A percentile compares a stretch with the other conserved stretches of the same genome.
Evolutionary conservation across 2,888 invertebrate genomes (phyloP).

Genomic region (Drosophila sordidula): DNA sequence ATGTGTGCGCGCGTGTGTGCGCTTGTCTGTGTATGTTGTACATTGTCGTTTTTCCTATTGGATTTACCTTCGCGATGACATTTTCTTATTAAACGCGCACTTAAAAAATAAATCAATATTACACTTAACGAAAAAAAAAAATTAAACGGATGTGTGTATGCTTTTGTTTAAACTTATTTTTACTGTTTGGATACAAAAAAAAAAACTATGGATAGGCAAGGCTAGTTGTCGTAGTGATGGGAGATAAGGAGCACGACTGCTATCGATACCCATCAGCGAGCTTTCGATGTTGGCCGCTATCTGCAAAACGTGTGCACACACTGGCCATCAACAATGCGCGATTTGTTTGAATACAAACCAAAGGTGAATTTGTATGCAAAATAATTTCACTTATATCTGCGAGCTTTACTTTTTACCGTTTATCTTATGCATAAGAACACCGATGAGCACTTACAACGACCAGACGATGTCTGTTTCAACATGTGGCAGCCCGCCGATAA

Average conservation of each 20-base stretch:
- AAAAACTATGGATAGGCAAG: constrained; percentile 70
- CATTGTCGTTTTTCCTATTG: constrained; percentile 69
- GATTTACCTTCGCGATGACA: constrained; percentile 84
- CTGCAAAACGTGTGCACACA: constrained; percentile 27
- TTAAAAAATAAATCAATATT: constrained; percentile 73
- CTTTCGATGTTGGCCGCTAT: constrained; percentile 13
- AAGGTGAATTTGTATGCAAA: too few relatives aligned
- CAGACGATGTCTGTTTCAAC: neutral
- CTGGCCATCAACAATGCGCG: constrained; percentile 11
- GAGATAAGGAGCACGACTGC: constrained; percentile 47
- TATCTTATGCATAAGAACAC: neutral
- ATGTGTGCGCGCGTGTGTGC: constrained; percentile 20
- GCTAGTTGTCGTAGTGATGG: constrained; percentile 63
- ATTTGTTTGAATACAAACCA: constrained; percentile 3
- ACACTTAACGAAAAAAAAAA: constrained; percentile 76
- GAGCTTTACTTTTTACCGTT: fast-evolving
- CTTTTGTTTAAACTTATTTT: constrained; percentile 73
- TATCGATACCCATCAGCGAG: constrained; percentile 39
- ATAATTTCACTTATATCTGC: too few relatives aligned
- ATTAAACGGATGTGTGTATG: constrained; percentile 68
- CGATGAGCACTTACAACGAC: neutral
- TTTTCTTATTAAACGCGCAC: constrained; percentile 79
- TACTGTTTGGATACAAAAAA: constrained; percentile 75
- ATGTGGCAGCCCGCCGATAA: constrained; percentile 31
- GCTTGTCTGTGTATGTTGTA: constrained; percentile 46